These are phyloP conservation scores for Odontomachus brunneus DNA, from an alignment of 1,140 invertebrate genomes.

Conservation along the genomic window DNA sequence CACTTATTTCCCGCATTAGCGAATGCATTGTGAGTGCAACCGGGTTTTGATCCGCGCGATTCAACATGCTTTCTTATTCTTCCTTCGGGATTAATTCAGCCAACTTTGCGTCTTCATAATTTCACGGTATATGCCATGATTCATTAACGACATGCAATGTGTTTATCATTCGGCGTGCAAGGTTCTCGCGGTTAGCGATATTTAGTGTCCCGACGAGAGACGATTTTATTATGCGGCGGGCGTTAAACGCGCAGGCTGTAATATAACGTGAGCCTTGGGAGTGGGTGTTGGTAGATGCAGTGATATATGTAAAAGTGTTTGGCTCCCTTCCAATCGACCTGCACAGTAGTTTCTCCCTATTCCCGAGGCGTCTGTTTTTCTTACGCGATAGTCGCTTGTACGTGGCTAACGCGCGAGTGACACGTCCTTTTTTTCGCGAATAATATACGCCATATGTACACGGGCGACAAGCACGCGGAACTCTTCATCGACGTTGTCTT, in stretches of 20 bases:
- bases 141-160: conserved; percentile 20
- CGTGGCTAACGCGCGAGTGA: conserved; percentile 54
- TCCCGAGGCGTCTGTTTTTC: conserved; percentile 77
- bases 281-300: conserved; percentile 35
- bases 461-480: not conserved
- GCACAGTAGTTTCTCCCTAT: conserved; percentile 73
- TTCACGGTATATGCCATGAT: not conserved
- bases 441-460: not conserved
- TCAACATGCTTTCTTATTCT: not conserved
- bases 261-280: conserved; percentile 47
- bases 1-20: not conserved
- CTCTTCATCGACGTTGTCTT: not conserved
- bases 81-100: conserved; percentile 4
- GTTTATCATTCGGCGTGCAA: conserved; percentile 51
- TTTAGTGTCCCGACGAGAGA: conserved; percentile 48
- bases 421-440: conserved; percentile 38
- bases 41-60: too few relatives aligned
- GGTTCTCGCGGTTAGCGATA: conserved; percentile 20
- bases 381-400: conserved; percentile 64
- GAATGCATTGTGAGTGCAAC: too few relatives aligned
- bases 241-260: conserved; percentile 62
- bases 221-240: conserved; percentile 64
- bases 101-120: not conserved
- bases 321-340: conserved; percentile 75
- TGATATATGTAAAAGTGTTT: conserved; percentile 75